A percentile compares a stretch with the other conserved stretches of the same genome.
phyloP scores from a whole-genome alignment of 2,888 invertebrate species.

The Cheiracanthium punctorium region DNA sequence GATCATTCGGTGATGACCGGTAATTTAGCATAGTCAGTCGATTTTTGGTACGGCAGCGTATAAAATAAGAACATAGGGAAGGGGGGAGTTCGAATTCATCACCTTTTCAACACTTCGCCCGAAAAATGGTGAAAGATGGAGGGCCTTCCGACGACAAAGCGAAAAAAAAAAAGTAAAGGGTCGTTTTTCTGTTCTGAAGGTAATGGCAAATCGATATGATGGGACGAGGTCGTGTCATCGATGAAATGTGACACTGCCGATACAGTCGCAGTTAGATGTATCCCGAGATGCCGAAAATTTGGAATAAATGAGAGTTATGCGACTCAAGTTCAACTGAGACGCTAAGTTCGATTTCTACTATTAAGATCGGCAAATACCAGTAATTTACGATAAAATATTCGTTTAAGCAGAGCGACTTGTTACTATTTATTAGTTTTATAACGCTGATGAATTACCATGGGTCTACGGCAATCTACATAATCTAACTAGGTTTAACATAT shows the following conservation, averaged over 20 bases:
- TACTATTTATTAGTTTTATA: too few relatives aligned
- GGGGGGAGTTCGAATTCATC: conserved; percentile 47
- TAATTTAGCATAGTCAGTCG: conserved; percentile 67
- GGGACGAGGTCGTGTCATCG: conserved; percentile 41
- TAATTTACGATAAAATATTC: neutral
- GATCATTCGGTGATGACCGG: conserved; percentile 64
- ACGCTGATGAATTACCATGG: too few relatives aligned
- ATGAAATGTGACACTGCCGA: conserved; percentile 41
- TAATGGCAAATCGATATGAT: conserved; percentile 65
- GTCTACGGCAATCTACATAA: too few relatives aligned
- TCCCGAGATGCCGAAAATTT: neutral
- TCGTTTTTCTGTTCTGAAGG: conserved; percentile 18
- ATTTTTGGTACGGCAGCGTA: conserved; percentile 11
- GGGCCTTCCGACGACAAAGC: neutral
- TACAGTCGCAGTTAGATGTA: neutral
- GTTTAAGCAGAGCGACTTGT: neutral
- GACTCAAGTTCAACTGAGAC: too few relatives aligned
- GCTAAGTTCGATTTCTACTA: neutral
- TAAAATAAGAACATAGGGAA: neutral
- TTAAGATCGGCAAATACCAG: neutral
- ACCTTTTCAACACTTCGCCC: conserved; percentile 67
- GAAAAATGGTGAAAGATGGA: conserved; percentile 58
- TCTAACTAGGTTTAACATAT: too few relatives aligned
- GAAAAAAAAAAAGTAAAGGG: conserved; percentile 5
- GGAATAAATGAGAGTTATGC: neutral